Base-by-base conservation (phyloP, 2,113 vertebrate genomes). In the Anarhynchus alexandrinus region DNA sequence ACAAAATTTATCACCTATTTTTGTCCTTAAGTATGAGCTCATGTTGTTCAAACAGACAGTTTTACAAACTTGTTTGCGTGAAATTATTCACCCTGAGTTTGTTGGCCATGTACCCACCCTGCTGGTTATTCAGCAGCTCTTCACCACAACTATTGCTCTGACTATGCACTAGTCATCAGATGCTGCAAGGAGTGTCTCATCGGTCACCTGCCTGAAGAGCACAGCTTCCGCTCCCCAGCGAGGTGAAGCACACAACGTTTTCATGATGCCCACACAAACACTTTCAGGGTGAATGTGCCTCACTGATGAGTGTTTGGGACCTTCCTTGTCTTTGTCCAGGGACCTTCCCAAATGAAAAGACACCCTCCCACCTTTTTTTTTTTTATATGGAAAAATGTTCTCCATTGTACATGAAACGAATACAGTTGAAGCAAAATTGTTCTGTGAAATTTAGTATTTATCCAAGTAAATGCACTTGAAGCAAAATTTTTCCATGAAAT, bases 41-140 rank as follows among this genome's bases (percentile, higher is more conserved):
- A 34, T 2, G 11, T 55, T 86, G 73, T 58, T 51, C 69, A 74
- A 88, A 74, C 54, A 73, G 62, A n/a, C 9, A 58, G 58, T 69
- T 92, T 89, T 72, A 92, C 13, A 42, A 38, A 82, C 71, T 29
- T 38, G 26, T 65, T 86, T 89, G 52, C 2, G 0, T 26, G 6
- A 78, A 85, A 65, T 95, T 87, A 89, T 91, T 97, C 95, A 91
- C 45, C 54, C 27, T 2, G 5, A 27, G 36, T 80, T 59, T 42
- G 49, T 27, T 80, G 88, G 77, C 43, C 30, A 4, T 36, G 20
- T 71, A 76, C 70, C 83, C 54, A 34, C 61, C 73, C 54, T 84
- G 70, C 20, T 82, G 81, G 70, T 77, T 91, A 73, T 61, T 97
- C 93, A 94, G 78, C 87, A 8, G 2, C 21, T 86, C 72, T 54